Evolutionary conservation across 2,113 vertebrate species (phyloP).

Genomic region (Salvelinus sp.): DNA sequence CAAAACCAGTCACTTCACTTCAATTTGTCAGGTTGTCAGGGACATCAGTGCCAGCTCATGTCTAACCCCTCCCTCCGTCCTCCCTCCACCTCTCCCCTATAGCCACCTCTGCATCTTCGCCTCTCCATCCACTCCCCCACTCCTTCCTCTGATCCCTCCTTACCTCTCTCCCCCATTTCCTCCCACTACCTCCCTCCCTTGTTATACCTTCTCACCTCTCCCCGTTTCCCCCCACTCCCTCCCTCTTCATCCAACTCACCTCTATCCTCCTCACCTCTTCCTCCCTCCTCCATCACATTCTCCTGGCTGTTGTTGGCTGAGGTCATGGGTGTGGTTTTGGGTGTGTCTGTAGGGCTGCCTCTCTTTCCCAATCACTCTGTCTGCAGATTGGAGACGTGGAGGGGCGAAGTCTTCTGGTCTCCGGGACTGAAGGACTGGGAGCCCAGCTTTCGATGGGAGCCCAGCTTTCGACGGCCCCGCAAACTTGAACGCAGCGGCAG

Average conservation of each 20-base stretch:
- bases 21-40: no score
- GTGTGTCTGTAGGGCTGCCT: conserved; percentile 19
- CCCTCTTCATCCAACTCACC: no score
- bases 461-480: conserved; percentile 70
- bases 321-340: conserved; percentile 2
- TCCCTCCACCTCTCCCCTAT: neutral
- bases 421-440: conserved; percentile 76
- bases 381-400: conserved; percentile 51
- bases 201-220: neutral
- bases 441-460: conserved; percentile 75
- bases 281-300: conserved; percentile 47
- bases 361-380: conserved; percentile 66
- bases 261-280: conserved; percentile 49
- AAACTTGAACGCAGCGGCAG: conserved; percentile 34
- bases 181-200: neutral
- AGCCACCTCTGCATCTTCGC: neutral
- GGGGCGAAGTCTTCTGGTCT: conserved; percentile 61
- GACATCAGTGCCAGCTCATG: no score
- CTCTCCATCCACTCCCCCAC: neutral
- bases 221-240: no score
- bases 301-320: conserved; percentile 39
- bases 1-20: no score
- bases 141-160: neutral
- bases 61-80: neutral
- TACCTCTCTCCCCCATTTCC: neutral